phyloP scores from a whole-genome alignment of 2,888 invertebrate genomes.

The Drosophila cyrtoloma region DNA sequence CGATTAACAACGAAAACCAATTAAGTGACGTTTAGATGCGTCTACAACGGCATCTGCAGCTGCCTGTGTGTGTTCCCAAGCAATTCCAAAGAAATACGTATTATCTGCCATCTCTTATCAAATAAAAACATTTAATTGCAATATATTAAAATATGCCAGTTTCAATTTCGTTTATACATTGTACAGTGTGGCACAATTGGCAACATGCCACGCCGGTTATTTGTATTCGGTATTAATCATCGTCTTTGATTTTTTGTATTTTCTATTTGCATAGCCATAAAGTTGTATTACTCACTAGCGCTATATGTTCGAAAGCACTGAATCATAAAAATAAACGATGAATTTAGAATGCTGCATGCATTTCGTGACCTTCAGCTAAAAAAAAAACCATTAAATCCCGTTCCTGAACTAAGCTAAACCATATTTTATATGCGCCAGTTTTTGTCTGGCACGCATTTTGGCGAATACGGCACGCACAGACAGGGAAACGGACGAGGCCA shows the following conservation, averaged over 20 bases:
- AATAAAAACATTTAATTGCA: constrained; percentile 55
- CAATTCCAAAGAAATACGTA: constrained; percentile 25
- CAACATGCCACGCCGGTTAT: constrained; percentile 35
- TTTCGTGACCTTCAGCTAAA: constrained; percentile 54
- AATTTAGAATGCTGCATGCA: constrained; percentile 38
- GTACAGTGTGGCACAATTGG: constrained; percentile 44
- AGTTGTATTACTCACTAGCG: constrained; percentile 50
- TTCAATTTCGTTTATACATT: not conserved
- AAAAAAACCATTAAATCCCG: constrained; percentile 9
- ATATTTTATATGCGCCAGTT: constrained; percentile 29
- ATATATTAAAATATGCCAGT: constrained; percentile 46
- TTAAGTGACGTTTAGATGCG: constrained; percentile 65
- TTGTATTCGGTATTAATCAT: constrained; percentile 53
- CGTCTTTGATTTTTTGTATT: constrained; percentile 5
- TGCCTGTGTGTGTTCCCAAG: constrained; percentile 15
- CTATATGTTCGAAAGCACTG: constrained; percentile 26
- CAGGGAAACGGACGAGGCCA: not conserved
- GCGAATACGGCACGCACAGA: constrained; percentile 34
- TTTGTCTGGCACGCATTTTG: constrained; percentile 44
- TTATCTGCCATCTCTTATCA: constrained; percentile 56
- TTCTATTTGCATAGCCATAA: constrained; percentile 52
- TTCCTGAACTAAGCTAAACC: constrained; percentile 7
- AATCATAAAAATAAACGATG: constrained; percentile 36
- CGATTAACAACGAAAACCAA: constrained; percentile 76
- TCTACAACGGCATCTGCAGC: constrained; percentile 27